Percentiles rank a stretch among this genome's conserved stretches.
Conservation (phyloP, 2,113 vertebrate genomes). For the rat (Rattus norvegicus) region DNA sequence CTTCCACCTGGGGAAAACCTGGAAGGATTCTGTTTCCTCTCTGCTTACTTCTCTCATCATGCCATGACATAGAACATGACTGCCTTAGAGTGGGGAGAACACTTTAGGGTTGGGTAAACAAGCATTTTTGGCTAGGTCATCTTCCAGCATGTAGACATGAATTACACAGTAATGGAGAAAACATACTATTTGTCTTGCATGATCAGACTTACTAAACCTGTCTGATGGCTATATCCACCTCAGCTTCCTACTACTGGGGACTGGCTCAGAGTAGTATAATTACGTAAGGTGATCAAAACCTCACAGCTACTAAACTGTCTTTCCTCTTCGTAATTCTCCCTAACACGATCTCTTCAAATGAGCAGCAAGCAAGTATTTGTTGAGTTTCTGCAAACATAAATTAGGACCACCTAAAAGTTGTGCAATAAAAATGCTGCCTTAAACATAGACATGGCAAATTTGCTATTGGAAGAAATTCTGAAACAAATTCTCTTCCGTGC, state of each 20-base stretch:
- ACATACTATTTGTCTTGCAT: not conserved
- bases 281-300: not conserved
- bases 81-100: not conserved
- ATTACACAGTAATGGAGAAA: not conserved
- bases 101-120: not conserved
- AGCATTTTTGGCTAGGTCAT: not conserved
- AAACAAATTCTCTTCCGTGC: slow-evolving; percentile 3
- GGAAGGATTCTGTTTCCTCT: not conserved
- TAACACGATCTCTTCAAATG: not conserved
- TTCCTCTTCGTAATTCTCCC: not conserved
- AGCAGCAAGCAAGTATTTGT: not conserved
- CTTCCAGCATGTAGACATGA: not conserved
- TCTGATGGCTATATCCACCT: not conserved
- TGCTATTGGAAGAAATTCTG: slow-evolving; percentile 25
- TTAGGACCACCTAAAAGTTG: slow-evolving; percentile 32
- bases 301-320: not conserved
- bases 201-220: not conserved
- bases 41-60: not conserved
- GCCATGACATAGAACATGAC: not conserved
- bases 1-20: not conserved
- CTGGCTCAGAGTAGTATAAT: not conserved
- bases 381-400: slow-evolving; percentile 10
- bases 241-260: not conserved
- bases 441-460: slow-evolving; percentile 34
- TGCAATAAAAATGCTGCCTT: not conserved